These are phyloP conservation scores for Poeciliopsis turneri DNA, from an alignment of 2,797 vertebrate genomes.

Conservation along the genomic window DNA sequence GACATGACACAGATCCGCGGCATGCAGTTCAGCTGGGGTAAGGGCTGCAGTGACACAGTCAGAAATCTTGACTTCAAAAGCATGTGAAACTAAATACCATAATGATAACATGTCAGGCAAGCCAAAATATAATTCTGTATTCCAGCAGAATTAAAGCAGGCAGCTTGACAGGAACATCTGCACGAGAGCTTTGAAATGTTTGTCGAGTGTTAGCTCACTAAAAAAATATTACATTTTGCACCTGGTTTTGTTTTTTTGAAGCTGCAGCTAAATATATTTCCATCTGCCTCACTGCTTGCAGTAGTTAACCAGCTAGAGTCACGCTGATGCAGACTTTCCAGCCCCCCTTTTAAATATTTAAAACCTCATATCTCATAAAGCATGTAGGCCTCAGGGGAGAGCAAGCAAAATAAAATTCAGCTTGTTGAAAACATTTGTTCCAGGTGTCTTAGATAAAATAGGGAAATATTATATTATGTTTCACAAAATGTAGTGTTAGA, in stretches of 20 bases:
- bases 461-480: neutral
- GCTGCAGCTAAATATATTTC: conserved; percentile 10
- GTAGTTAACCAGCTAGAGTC: conserved; percentile 3
- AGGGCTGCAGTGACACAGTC: conserved; percentile 17
- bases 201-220: conserved; percentile 1
- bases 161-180: conserved; percentile 9
- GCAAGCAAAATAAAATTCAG: conserved; percentile 10
- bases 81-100: conserved; percentile 23
- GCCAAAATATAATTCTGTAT: conserved; percentile 19
- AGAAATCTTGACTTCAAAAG: conserved; percentile 28
- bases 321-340: conserved; percentile 1
- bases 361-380: conserved; percentile 19
- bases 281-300: conserved; percentile 8
- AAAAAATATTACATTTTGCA: conserved; percentile 14
- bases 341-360: conserved; percentile 34
- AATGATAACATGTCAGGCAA: conserved; percentile 26
- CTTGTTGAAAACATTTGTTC: conserved; percentile 21
- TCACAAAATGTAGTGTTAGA: neutral
- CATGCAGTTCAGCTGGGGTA: conserved; percentile 19
- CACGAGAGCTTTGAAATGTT: conserved; percentile 15
- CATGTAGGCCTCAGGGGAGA: conserved; percentile 15
- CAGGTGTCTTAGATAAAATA: neutral
- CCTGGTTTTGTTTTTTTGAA: conserved; percentile 14
- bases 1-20: conserved; percentile 37
- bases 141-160: conserved; percentile 2